Base-by-base conservation (phyloP, 2,888 invertebrate genomes). In the Plebejus anna region DNA sequence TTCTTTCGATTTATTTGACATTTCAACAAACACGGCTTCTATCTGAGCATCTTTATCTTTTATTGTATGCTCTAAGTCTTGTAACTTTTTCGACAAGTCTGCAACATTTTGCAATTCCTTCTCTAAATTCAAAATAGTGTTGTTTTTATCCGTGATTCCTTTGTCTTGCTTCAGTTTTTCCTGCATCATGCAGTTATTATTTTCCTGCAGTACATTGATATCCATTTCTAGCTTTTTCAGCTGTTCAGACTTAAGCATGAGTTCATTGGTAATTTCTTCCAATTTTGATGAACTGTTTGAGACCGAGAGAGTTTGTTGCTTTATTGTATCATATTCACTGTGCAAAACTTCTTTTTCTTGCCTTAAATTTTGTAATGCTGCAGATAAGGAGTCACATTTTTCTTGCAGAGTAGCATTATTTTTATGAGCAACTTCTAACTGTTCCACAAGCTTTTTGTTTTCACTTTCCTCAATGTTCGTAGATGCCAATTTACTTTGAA, bases 111-210 rank as follows among this genome's bases (percentile, higher is more conserved):
- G 86, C 77, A 94, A 86, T 79, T 92, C 91, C 80, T 88, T 86
- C 80, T 94, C 94, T 70, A 95, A 83, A 76, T 86, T 84, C 5
- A 86, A 80, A 32, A 89, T 88, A 82, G 90, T 94, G 0, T 80
- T 76, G 78, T 90, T 89, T 11, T 89, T 88, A 0, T 84, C 80
- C 9, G 85, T 81, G 28, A 92, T 79, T 79, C 91, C 90, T 16
- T 83, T 72, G 83, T 91, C 89, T 9, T 90, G 79, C 75, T 86
- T 79, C 1, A 82, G 70, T 82, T 89, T 90, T 66, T 75, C 84
- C 77, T 86, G 81, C 76, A 79, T n/a, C 78, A 89, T 78, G 77
- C 82, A 80, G 77, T 86, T 73, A 86, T 88, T 87, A 88, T 91
- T 83, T 78, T 85, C 80, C 83, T 87, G 86, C 55, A 84, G 83